Evolutionary conservation across 1,140 invertebrate species (phyloP).

Genomic region (Ceratina australensis): DNA sequence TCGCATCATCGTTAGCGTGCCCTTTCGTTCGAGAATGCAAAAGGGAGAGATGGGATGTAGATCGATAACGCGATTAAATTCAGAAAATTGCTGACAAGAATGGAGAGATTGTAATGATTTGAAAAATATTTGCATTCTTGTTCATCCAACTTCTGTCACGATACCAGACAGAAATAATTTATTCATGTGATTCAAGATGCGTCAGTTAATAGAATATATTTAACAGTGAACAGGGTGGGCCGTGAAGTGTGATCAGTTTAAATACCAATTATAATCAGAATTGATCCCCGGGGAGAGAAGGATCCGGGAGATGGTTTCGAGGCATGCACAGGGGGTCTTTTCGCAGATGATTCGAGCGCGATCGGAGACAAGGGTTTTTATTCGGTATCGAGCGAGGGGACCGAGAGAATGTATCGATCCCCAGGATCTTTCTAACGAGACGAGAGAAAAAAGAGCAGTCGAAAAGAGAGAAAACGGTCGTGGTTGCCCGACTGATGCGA

Average conservation of each 20-base stretch:
- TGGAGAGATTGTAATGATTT: too few species aligned
- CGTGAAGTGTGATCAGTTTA: too few species aligned
- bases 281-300: background rate
- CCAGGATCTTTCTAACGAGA: slow-evolving; percentile 57
- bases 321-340: background rate
- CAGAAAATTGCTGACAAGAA: too few species aligned
- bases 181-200: too few species aligned
- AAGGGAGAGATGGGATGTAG: slow-evolving; percentile 2
- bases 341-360: slow-evolving; percentile 38
- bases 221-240: too few species aligned
- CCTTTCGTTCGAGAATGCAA: background rate
- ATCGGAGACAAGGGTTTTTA: slow-evolving; percentile 37
- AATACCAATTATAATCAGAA: background rate
- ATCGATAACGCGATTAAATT: slow-evolving; percentile 4
- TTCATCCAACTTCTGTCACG: too few species aligned
- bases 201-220: too few species aligned
- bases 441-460: slow-evolving; percentile 52
- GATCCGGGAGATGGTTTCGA: background rate
- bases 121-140: too few species aligned
- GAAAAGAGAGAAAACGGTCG: slow-evolving; percentile 60
- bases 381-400: background rate
- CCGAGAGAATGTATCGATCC: slow-evolving; percentile 37
- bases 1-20: slow-evolving; percentile 1
- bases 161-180: too few species aligned
- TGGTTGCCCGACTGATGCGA: slow-evolving; percentile 69